phyloP scores from a whole-genome alignment of 2,113 vertebrate genomes.

The Thryonomys swinderianus region DNA sequence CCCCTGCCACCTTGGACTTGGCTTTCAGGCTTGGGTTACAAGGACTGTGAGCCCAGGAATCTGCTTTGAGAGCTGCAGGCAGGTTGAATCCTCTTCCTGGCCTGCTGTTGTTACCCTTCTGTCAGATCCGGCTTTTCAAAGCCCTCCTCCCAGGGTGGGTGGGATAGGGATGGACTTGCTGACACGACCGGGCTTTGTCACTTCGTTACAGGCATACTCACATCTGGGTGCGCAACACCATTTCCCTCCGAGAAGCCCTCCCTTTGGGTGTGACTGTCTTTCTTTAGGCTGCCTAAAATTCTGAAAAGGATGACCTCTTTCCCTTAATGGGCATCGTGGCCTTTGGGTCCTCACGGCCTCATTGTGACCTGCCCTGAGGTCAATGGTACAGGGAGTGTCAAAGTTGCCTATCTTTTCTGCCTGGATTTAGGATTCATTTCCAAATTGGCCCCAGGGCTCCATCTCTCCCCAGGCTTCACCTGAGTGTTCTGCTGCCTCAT shows the following conservation, averaged over 20 bases:
- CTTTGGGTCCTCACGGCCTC: rapidly evolving
- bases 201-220: not conserved
- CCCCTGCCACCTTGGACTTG: not conserved
- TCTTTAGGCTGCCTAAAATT: not conserved
- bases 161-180: not conserved
- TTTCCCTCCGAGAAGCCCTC: not conserved
- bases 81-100: not conserved
- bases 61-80: not conserved
- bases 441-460: not conserved
- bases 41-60: not conserved
- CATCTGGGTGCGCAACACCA: too few relatives aligned
- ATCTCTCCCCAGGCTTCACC: not conserved
- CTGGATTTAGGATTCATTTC: not conserved
- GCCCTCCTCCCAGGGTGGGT: not conserved
- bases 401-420: not conserved
- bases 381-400: not conserved
- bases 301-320: not conserved
- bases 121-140: not conserved
- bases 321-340: not conserved
- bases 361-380: not conserved
- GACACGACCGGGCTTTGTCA: not conserved
- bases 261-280: not conserved
- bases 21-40: not conserved
- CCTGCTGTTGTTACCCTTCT: not conserved
- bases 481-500: not conserved